These are phyloP conservation scores for Drosophila mettleri DNA, from an alignment of 2,888 invertebrate species.

Conservation along the genomic window DNA sequence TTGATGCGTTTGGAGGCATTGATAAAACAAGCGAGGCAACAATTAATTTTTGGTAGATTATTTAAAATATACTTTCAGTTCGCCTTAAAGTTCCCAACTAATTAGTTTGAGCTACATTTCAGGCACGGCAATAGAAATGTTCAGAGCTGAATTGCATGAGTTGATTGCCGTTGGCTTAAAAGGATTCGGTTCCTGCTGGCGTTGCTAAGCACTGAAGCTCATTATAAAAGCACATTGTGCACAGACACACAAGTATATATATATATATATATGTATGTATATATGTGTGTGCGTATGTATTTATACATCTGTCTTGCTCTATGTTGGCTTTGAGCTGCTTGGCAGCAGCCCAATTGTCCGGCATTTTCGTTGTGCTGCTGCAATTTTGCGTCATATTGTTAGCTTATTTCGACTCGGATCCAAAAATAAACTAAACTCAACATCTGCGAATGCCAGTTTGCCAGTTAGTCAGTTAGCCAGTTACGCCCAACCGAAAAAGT, in stretches of 20 bases:
- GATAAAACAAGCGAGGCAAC: background rate
- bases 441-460: slow-evolving; percentile 18
- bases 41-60: background rate
- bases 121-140: slow-evolving; percentile 1
- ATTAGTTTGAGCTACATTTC: slow-evolving; percentile 4
- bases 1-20: background rate
- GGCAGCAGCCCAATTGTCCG: slow-evolving; percentile 64
- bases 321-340: slow-evolving; percentile 40
- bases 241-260: slow-evolving; percentile 3
- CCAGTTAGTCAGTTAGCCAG: slow-evolving; percentile 13
- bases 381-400: slow-evolving; percentile 75
- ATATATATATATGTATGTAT: slow-evolving; percentile 11
- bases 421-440: slow-evolving; percentile 55
- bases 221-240: slow-evolving; percentile 39
- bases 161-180: slow-evolving; percentile 26
- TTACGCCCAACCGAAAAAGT: slow-evolving; percentile 17
- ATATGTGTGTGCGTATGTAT: slow-evolving; percentile 14
- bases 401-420: slow-evolving; percentile 64
- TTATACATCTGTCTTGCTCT: slow-evolving; percentile 12
- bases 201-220: slow-evolving; percentile 32
- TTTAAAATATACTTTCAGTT: background rate
- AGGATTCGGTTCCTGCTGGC: slow-evolving; percentile 20
- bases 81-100: background rate
- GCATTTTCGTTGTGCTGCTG: slow-evolving; percentile 49
- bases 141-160: slow-evolving; percentile 6